Conservation (phyloP, 2,113 vertebrate species). For the Tiliqua scincoides region DNA sequence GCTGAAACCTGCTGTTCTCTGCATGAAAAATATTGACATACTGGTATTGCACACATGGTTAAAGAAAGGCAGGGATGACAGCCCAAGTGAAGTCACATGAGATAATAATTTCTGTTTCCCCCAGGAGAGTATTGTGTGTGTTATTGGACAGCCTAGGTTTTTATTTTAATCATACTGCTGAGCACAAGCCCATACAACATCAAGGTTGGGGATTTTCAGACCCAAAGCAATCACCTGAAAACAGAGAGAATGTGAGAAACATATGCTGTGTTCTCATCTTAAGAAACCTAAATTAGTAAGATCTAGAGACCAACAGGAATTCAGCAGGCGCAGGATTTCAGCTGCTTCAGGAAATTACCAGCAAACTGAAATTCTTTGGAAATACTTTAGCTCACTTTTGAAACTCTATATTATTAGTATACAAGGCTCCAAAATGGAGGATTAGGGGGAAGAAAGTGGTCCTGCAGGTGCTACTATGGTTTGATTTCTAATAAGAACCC, state of each 20-base stretch:
- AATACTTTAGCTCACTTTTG: neutral
- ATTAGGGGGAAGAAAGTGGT: neutral
- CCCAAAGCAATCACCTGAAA: slow-evolving; percentile 27
- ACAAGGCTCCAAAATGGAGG: neutral
- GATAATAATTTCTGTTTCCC: slow-evolving; percentile 14
- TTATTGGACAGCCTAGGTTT: slow-evolving; percentile 34
- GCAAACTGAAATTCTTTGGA: neutral
- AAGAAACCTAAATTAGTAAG: slow-evolving; percentile 6
- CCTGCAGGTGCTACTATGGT: no score
- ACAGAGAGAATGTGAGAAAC: slow-evolving; percentile 16
- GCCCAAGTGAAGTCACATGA: neutral
- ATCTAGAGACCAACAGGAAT: neutral
- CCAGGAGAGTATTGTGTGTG: slow-evolving; percentile 14
- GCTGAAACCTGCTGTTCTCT: neutral
- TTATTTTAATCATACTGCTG: slow-evolving; percentile 49
- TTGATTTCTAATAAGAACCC: no score
- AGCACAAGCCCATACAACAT: slow-evolving; percentile 21
- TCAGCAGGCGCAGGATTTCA: neutral
- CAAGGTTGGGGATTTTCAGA: slow-evolving; percentile 35
- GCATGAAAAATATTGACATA: neutral
- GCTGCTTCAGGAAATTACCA: slow-evolving; percentile 24
- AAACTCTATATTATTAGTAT: neutral
- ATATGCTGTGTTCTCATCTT: slow-evolving; percentile 28
- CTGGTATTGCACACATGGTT: neutral
- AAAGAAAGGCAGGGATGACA: neutral